Evolutionary conservation across 1,140 invertebrate species (phyloP).

Genomic region (Lamellibrachia luymesi): DNA sequence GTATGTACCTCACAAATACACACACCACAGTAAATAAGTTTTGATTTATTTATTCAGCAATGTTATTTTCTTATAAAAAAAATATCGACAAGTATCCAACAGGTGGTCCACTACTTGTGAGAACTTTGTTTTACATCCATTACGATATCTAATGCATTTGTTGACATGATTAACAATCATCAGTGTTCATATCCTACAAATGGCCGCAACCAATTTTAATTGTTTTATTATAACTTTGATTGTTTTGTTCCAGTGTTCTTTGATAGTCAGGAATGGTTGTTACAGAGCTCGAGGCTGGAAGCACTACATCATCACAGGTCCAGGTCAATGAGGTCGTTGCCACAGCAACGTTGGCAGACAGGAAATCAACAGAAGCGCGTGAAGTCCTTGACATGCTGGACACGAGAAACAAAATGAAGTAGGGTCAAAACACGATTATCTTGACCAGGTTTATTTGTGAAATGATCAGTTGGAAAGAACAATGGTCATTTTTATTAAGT

Average conservation of each 20-base stretch:
- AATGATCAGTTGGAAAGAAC: no score
- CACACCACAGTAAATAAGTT: no score
- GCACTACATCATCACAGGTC: slow-evolving; percentile 19
- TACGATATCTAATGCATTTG: no score
- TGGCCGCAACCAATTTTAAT: neutral
- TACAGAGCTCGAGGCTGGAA: slow-evolving; percentile 18
- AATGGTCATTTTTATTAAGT: neutral
- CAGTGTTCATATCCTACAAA: neutral
- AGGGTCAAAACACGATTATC: neutral
- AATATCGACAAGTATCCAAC: no score
- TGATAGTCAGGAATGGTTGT: slow-evolving; percentile 12
- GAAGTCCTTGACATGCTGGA: slow-evolving; percentile 40
- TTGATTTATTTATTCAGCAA: no score
- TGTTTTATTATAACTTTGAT: neutral
- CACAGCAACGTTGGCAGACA: slow-evolving; percentile 27
- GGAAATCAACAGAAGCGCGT: slow-evolving; percentile 33
- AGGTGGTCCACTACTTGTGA: no score
- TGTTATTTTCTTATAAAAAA: no score
- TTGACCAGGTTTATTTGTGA: no score
- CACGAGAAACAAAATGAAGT: slow-evolving; percentile 44
- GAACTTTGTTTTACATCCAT: no score
- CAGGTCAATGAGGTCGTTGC: slow-evolving; percentile 15
- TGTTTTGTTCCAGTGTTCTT: neutral
- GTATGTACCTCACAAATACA: no score
- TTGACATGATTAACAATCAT: neutral